Percentiles rank a stretch among this genome's conserved stretches.
Conservation (phyloP, 2,113 vertebrate species). For the Balaeniceps rex region DNA sequence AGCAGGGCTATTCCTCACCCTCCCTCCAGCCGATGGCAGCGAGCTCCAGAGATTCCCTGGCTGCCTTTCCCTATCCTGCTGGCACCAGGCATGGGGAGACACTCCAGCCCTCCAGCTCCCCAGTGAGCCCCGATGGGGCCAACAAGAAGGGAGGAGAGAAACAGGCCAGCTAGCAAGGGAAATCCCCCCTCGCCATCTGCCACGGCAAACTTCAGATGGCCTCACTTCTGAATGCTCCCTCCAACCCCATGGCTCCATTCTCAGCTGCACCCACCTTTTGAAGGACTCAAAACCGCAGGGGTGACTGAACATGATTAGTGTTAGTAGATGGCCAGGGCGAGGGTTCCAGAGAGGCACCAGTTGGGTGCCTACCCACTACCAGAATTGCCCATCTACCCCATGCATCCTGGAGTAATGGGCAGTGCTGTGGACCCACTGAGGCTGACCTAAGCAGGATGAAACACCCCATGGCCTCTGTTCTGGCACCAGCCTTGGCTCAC, state of each 20-base stretch:
- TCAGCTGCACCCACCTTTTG: neutral
- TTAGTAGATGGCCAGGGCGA: neutral
- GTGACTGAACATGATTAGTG: neutral
- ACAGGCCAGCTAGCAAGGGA: fast-evolving
- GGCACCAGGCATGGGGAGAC: neutral
- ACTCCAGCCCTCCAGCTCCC: neutral
- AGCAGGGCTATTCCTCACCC: neutral
- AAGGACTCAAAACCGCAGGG: neutral
- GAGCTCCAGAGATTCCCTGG: neutral
- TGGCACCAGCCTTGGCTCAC: neutral
- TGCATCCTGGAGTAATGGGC: neutral
- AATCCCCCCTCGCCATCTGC: fast-evolving
- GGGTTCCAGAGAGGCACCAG: neutral
- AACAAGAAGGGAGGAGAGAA: neutral
- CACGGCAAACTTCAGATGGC: neutral
- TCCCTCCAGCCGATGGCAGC: neutral
- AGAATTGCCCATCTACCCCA: neutral
- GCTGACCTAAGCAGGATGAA: neutral
- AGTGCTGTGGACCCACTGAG: neutral
- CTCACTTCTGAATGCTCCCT: neutral
- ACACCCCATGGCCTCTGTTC: neutral
- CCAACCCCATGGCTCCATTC: neutral
- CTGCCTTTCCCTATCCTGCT: neutral
- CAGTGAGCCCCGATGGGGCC: fast-evolving
- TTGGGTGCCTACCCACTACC: neutral